Percentiles rank a stretch among this genome's conserved stretches.
phyloP scores from a whole-genome alignment of 2,113 vertebrate species.

The Onychorhynchus coronatus region DNA sequence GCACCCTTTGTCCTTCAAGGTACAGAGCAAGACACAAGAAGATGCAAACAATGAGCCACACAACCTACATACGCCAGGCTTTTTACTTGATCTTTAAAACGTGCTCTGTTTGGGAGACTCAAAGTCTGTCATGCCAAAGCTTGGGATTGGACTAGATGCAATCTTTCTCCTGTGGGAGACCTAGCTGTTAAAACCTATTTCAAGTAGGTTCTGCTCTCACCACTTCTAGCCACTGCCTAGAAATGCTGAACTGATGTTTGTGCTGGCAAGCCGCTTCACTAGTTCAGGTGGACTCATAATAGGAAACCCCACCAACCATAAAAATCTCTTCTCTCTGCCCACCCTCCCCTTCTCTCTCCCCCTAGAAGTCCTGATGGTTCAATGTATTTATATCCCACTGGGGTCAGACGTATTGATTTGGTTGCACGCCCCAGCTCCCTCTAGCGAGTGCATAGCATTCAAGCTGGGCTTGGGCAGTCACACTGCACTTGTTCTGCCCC shows the following conservation, averaged over 20 bases:
- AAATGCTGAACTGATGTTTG: background rate
- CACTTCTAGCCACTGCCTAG: background rate
- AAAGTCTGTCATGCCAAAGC: background rate
- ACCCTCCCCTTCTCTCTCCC: background rate
- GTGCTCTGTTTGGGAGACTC: background rate
- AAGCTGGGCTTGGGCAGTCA: background rate
- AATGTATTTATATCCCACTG: background rate
- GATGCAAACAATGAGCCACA: background rate
- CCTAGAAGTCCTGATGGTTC: background rate
- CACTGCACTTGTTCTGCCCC: background rate
- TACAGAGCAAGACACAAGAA: background rate
- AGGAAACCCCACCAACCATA: background rate
- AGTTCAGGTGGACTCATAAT: background rate
- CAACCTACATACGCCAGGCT: background rate
- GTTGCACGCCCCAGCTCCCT: background rate
- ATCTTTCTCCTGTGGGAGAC: background rate
- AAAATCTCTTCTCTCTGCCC: background rate
- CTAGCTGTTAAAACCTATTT: background rate
- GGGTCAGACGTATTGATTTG: background rate
- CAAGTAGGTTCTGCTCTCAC: background rate
- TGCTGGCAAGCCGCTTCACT: background rate
- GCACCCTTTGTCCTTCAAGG: background rate
- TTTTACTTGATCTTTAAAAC: background rate
- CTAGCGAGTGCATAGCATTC: background rate
- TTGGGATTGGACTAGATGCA: background rate